These are phyloP conservation scores for Pao palembangensis DNA, from an alignment of 2,113 vertebrate species.

Conservation along the genomic window DNA sequence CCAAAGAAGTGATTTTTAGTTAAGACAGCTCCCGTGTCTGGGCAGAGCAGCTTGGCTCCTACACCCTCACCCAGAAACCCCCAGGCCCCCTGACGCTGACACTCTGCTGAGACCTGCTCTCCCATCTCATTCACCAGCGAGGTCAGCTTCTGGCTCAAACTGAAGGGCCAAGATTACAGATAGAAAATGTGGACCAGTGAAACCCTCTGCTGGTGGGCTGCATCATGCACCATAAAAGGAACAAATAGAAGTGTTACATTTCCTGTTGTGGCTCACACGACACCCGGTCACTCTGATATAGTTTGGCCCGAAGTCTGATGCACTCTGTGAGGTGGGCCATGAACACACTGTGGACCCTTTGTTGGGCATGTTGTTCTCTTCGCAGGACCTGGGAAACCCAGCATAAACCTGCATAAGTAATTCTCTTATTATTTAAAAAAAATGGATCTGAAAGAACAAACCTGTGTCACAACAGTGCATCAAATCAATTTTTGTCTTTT, in stretches of 20 bases:
- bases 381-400: slow-evolving; percentile 48
- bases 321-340: slow-evolving; percentile 52
- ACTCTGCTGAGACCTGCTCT: slow-evolving; percentile 72
- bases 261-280: slow-evolving; percentile 31
- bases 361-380: slow-evolving; percentile 57
- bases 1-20: slow-evolving; percentile 75
- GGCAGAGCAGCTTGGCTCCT: slow-evolving; percentile 77
- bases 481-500: not conserved
- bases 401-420: not conserved
- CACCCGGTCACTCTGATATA: slow-evolving; percentile 22
- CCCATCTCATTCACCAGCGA: slow-evolving; percentile 69
- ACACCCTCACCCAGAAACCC: slow-evolving; percentile 76
- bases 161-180: slow-evolving; percentile 17
- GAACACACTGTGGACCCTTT: slow-evolving; percentile 43
- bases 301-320: slow-evolving; percentile 47
- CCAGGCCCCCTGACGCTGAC: slow-evolving; percentile 78
- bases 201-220: not conserved
- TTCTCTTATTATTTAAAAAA: not conserved
- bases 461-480: not conserved
- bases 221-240: not conserved
- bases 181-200: not conserved
- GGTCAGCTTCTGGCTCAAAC: slow-evolving; percentile 54
- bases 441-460: not conserved
- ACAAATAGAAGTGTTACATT: slow-evolving; percentile 41
- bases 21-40: slow-evolving; percentile 66